Conservation (phyloP, 2,888 invertebrate species). For the Anorthoa munda region DNA sequence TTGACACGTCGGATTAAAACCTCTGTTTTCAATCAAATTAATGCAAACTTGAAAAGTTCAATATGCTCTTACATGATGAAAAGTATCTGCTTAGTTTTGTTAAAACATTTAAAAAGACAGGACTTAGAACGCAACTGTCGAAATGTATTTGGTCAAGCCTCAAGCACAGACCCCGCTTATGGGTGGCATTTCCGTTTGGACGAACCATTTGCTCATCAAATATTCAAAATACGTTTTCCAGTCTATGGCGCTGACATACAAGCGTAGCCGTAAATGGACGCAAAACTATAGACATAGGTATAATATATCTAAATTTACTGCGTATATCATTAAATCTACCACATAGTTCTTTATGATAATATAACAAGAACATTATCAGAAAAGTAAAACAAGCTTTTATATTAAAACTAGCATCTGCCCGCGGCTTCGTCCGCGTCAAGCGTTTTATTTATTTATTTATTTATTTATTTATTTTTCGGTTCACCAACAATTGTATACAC, state of each 20-base stretch:
- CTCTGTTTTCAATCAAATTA: not conserved
- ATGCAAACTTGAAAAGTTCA: not conserved
- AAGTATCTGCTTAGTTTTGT: not conserved
- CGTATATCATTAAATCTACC: not conserved
- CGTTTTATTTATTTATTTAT: too few species aligned
- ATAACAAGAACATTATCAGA: too few species aligned
- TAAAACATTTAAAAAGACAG: conserved; percentile 1
- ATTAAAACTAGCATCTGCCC: too few species aligned
- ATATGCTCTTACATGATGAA: not conserved
- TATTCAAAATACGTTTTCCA: conserved; percentile 7
- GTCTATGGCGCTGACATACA: not conserved
- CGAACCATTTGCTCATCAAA: conserved; percentile 4
- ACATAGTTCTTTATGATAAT: not conserved
- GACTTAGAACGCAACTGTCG: not conserved
- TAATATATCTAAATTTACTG: not conserved
- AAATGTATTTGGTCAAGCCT: conserved; percentile 4
- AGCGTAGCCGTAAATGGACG: not conserved
- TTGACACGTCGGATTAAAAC: too few species aligned
- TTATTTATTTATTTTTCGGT: too few species aligned
- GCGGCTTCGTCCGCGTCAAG: too few species aligned
- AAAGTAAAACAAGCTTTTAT: too few species aligned
- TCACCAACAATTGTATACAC: too few species aligned
- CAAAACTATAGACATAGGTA: not conserved
- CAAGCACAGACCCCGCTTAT: not conserved
- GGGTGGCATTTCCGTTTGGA: conserved; percentile 5